A percentile compares a stretch with the other conserved stretches of the same genome.
phyloP scores from a whole-genome alignment of 2,797 vertebrate genomes.

The Microtus agrestis region DNA sequence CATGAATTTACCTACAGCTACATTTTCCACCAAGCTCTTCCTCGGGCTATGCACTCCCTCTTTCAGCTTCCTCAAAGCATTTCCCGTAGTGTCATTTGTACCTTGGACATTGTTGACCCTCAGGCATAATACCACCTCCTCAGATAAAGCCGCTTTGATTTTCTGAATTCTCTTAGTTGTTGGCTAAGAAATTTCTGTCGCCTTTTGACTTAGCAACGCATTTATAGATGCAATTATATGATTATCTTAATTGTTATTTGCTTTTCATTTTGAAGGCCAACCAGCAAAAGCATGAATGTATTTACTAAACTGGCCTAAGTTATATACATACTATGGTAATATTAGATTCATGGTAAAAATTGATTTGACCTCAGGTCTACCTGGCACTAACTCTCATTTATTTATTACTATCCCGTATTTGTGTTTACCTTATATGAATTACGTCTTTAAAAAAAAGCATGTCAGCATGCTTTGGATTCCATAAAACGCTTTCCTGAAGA shows the following conservation, averaged over 20 bases:
- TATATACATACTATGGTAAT: neutral
- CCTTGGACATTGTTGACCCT: neutral
- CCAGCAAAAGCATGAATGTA: neutral
- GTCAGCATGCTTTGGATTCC: neutral
- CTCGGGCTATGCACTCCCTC: neutral
- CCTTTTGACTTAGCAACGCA: neutral
- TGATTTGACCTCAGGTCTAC: neutral
- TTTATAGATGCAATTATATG: neutral
- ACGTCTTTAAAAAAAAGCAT: neutral
- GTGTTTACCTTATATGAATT: neutral
- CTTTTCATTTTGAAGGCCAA: slow-evolving; percentile 42
- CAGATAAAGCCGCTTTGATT: neutral
- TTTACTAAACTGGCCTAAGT: neutral
- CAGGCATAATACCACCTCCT: neutral
- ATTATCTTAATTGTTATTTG: neutral
- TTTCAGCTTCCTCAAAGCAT: neutral
- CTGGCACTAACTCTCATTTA: neutral
- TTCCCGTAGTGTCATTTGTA: neutral
- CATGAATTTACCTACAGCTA: neutral
- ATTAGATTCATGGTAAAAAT: neutral
- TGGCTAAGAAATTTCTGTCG: neutral
- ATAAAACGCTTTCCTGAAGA: slow-evolving; percentile 16
- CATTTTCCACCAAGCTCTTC: neutral
- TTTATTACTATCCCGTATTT: neutral
- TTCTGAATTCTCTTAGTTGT: neutral